phyloP scores from a whole-genome alignment of 2,888 invertebrate species.

The Macrostomum cliftonense region DNA sequence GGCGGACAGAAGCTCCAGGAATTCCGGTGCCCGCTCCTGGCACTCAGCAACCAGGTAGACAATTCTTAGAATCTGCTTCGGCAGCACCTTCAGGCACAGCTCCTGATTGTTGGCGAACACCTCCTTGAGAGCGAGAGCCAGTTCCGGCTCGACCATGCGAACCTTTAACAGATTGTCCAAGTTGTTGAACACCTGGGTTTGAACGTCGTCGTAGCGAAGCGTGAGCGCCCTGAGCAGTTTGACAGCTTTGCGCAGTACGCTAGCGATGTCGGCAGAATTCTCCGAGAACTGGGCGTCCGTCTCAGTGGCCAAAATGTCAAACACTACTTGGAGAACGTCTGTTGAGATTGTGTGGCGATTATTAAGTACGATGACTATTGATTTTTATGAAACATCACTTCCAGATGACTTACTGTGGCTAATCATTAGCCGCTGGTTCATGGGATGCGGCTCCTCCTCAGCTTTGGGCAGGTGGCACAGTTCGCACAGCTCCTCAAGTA shows the following conservation, averaged over 20 bases:
- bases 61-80: conserved; percentile 19
- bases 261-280: conserved; percentile 7
- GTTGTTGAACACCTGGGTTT: conserved; percentile 7
- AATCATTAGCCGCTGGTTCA: conserved; percentile 15
- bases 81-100: conserved; percentile 14
- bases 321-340: conserved; percentile 7
- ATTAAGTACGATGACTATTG: too few species aligned
- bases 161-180: conserved; percentile 5
- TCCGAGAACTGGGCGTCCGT: conserved; percentile 1
- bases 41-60: conserved; percentile 18
- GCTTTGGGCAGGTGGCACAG: conserved; percentile 13
- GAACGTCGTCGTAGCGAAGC: conserved; percentile 7
- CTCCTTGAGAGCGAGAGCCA: conserved; percentile 10
- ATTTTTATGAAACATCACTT: too few species aligned
- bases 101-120: conserved; percentile 12
- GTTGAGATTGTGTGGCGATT: too few species aligned
- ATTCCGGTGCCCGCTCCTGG: conserved; percentile 20
- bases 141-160: conserved; percentile 8
- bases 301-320: conserved; percentile 6
- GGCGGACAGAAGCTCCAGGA: conserved; percentile 18
- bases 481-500: conserved; percentile 3
- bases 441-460: conserved; percentile 12
- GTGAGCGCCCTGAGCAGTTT: conserved; percentile 8
- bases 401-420: conserved; percentile 7
- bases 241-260: conserved; percentile 7